Evolutionary conservation across 2,797 vertebrate genomes (phyloP), one percentile per base, ranked within the genome.

Genomic region (Diplodus puntazzo): DNA sequence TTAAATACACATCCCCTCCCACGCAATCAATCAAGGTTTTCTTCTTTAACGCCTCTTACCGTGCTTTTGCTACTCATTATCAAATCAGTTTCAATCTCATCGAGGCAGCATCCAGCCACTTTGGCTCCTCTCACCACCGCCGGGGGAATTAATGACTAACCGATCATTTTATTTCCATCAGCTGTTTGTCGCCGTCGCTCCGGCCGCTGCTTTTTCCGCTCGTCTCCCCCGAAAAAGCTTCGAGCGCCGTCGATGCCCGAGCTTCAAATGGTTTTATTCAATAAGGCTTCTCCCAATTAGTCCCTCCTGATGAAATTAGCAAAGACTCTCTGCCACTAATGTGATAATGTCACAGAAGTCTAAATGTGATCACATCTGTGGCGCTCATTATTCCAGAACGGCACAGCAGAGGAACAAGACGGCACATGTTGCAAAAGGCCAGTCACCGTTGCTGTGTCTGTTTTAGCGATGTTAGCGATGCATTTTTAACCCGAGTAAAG

Each of bases 401-500:
- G 52, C 39, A 60, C 13, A 17, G 49, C 55, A 11, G 20, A 50
- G 42, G 60, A 75, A 23, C 64, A 43, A 43, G 59, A 52, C 23
- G 54, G 39, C 48, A 11, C 54, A 21, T 39, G 73, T 64, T 65
- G 42, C 18, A 45, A 17, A 17, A 68, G 79, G 66, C 69, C 52
- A 86, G 77, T 86, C 70, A 27, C 20, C 57, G 25, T 50, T 54
- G 69, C 67, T 45, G 60, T 75, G 72, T 72, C 69, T 77, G 27
- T 52, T 73, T 76, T 73, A 85, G 75, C 52, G 18, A 55, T 42
- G 58, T 77, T 82, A 73, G 61, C 76, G 13, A 20, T 70, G 25
- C 25, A 78, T 86, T 79, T 76, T 52, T 67, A 83, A 88, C n/a
- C 30, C 20, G 71, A 77, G 58, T 55, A 83, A 83, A 92, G 89